Evolutionary conservation across 2,113 vertebrate genomes (phyloP).

Genomic region (Trichomycterus rosablanca): DNA sequence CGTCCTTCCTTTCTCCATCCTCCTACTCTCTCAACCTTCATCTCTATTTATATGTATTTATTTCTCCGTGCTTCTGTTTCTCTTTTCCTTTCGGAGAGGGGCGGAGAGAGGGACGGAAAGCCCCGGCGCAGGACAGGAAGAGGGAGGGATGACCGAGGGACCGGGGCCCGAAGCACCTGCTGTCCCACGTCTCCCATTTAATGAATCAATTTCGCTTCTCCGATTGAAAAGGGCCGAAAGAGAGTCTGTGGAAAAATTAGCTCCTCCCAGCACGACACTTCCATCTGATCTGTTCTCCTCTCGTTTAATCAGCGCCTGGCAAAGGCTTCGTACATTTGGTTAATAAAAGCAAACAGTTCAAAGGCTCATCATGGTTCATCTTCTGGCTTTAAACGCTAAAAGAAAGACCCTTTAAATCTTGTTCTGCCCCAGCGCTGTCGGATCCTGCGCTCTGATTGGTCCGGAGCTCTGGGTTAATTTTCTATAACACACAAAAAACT

Average conservation of each 20-base stretch:
- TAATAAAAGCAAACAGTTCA: constrained; percentile 9
- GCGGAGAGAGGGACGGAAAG: constrained; percentile 31
- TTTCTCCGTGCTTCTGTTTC: constrained; percentile 4
- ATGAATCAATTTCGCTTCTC: constrained; percentile 35
- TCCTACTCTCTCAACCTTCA: too few species aligned
- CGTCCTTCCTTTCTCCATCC: constrained; percentile 42
- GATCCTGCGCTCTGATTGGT: background rate
- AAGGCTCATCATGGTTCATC: constrained; percentile 1
- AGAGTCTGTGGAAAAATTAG: constrained; percentile 10
- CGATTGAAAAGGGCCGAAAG: background rate
- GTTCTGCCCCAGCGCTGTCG: too few species aligned
- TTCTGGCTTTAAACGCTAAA: background rate
- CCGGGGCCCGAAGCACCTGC: constrained; percentile 39
- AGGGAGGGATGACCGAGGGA: constrained; percentile 28
- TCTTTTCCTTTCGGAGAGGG: constrained; percentile 30
- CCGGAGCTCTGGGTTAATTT: background rate
- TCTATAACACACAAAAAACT: background rate
- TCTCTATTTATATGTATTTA: too few species aligned
- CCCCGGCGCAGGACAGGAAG: constrained; percentile 21
- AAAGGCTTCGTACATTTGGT: background rate
- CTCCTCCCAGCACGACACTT: constrained; percentile 19
- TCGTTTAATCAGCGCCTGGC: background rate
- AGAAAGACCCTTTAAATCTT: background rate
- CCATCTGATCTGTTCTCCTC: background rate
- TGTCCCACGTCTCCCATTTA: constrained; percentile 34